phyloP scores from a whole-genome alignment of 2,113 vertebrate species.

The Aplodontia rufa region DNA sequence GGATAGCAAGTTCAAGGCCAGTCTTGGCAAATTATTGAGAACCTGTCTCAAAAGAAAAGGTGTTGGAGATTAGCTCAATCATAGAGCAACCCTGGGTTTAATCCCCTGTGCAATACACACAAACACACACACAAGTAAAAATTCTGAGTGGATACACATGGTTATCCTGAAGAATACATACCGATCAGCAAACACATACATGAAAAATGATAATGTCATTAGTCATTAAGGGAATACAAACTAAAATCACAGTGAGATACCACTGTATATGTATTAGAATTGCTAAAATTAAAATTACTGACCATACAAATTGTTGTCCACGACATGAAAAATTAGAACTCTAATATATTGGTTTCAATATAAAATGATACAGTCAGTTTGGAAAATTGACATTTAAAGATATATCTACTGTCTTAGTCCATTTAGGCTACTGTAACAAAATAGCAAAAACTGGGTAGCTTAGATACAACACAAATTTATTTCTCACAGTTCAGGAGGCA shows the following conservation, averaged over 20 bases:
- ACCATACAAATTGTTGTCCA: neutral
- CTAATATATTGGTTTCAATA: neutral
- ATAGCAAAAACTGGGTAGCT: neutral
- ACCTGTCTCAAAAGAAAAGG: too few relatives aligned
- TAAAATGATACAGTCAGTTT: neutral
- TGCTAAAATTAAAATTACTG: neutral
- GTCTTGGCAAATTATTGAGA: too few relatives aligned
- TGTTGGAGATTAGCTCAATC: too few relatives aligned
- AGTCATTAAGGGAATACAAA: neutral
- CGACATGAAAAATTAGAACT: neutral
- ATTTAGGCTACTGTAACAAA: neutral
- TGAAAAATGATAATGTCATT: constrained; percentile 8
- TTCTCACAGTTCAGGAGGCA: neutral
- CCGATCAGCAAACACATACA: neutral
- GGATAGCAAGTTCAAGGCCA: too few relatives aligned
- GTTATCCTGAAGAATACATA: neutral
- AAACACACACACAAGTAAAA: neutral
- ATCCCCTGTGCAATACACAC: too few relatives aligned
- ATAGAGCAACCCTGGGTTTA: too few relatives aligned
- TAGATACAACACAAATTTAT: neutral
- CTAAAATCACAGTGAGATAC: neutral
- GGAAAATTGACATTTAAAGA: neutral
- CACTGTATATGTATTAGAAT: neutral
- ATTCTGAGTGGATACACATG: neutral
- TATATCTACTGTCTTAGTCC: neutral